Evolutionary conservation across 2,113 vertebrate species (phyloP).

Genomic region (Columba livia): DNA sequence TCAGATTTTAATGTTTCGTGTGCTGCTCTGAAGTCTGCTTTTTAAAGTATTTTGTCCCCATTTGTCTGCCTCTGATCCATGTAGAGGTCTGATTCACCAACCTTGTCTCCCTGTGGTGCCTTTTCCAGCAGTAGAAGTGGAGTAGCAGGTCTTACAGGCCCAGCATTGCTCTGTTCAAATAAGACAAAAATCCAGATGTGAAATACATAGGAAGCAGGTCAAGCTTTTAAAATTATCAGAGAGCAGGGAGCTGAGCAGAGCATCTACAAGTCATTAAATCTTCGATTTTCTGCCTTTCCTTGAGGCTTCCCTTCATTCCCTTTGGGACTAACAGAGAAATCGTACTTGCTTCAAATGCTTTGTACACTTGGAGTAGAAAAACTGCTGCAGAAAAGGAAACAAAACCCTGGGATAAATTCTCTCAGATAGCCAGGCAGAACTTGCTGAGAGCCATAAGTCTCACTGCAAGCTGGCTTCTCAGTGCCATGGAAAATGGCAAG

Average conservation of each 20-base stretch:
- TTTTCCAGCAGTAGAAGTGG: neutral
- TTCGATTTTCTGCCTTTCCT: slow-evolving; percentile 60
- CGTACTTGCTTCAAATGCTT: neutral
- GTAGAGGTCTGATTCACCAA: neutral
- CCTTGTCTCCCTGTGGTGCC: neutral
- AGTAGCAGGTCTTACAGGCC: neutral
- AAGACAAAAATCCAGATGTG: neutral
- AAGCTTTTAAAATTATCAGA: slow-evolving; percentile 51
- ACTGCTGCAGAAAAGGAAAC: neutral
- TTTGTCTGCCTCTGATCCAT: neutral
- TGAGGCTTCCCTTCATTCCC: slow-evolving; percentile 23
- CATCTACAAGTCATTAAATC: slow-evolving; percentile 59
- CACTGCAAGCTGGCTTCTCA: neutral
- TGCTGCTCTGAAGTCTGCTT: neutral
- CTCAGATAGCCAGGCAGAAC: neutral
- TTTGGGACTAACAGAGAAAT: slow-evolving; percentile 14
- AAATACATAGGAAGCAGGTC: slow-evolving; percentile 33
- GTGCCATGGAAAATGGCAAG: neutral
- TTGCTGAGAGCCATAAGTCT: neutral
- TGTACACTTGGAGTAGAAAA: neutral
- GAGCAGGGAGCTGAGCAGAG: slow-evolving; percentile 4
- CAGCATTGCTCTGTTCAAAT: neutral
- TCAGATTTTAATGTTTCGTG: neutral
- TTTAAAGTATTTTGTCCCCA: neutral
- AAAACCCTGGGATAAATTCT: neutral